phyloP scores from a whole-genome alignment of 2,113 vertebrate species.

The Dolichotis patagonum region DNA sequence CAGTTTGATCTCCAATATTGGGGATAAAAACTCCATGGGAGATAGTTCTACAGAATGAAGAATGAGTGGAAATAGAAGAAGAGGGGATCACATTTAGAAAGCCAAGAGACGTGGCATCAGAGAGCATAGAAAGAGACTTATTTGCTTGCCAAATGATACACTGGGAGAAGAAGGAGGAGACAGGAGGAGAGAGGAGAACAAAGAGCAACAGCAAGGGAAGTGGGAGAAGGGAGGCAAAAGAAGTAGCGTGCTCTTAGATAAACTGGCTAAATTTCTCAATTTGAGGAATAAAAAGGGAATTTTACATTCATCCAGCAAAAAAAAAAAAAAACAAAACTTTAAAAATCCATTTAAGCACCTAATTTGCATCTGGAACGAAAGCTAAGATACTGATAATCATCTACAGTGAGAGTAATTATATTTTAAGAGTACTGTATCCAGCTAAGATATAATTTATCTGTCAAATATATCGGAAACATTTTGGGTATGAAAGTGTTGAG shows the following conservation, averaged over 20 bases:
- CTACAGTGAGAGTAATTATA: neutral
- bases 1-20: neutral
- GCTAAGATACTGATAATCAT: neutral
- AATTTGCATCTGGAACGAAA: neutral
- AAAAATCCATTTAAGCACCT: neutral
- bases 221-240: neutral
- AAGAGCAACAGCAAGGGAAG: neutral
- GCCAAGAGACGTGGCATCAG: neutral
- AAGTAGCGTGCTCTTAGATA: neutral
- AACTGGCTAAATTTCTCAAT: neutral
- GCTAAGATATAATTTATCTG: constrained; percentile 39
- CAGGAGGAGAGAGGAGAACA: neutral
- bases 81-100: neutral
- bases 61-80: neutral
- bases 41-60: neutral
- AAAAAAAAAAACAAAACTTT: neutral
- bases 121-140: neutral
- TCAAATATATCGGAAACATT: constrained; percentile 32
- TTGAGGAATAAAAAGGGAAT: neutral
- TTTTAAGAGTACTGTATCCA: constrained; percentile 2
- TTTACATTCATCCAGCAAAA: neutral
- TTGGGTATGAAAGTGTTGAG: constrained; percentile 13
- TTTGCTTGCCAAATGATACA: neutral
- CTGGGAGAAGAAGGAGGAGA: neutral
- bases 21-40: neutral